Evolutionary conservation across 2,113 vertebrate genomes (phyloP), one percentile per base, ranked within the genome.

Genomic region (Neotoma lepida): DNA sequence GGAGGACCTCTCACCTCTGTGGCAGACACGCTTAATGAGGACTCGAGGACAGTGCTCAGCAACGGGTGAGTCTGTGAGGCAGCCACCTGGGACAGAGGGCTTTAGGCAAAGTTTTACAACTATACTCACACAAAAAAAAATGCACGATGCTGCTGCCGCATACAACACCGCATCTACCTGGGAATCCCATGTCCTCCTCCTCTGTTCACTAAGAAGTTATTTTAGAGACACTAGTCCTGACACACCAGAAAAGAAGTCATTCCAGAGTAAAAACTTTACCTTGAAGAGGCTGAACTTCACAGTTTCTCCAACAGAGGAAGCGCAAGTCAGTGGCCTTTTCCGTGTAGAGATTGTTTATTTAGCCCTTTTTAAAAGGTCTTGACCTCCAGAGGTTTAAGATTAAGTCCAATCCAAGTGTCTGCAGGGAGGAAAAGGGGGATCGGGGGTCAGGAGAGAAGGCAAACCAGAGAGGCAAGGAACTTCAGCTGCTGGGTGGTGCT

Each of bases 401-500:
- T 97, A 97, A 97, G 93, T 98, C 96, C 97, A 97, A 97, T 95
- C 93, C 97, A 98, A 97, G 95, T 73, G 92, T 94, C 98, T 99
- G 97, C 58, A 46, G 61, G 97, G 97, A 98, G 98, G 97, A 61
- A 81, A 80, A 98, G 33, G 98, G 98, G 98, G 93, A 71, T 3
- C 9, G 28, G 39, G 58, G 91, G 94, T 96, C 84, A 91, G 78
- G 92, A 97, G 97, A 98, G 95, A 98, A 97, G 95, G 98, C 98
- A 82, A 86, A 33, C 90, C 63, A 98, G 97, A 95, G 93, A 96
- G 88, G 94, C 68, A 97, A 97, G 95, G 96, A 97, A 91, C 98
- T 98, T 98, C 98, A 98, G 97, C 98, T 98, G 98, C 98, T 97
- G 98, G 98, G 97, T 98, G 98, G 96, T 96, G 98, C 97, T 98